Percentiles rank a stretch among this genome's conserved stretches.
phyloP scores from a whole-genome alignment of 2,113 vertebrate genomes.

The Triplophysa dalaica region DNA sequence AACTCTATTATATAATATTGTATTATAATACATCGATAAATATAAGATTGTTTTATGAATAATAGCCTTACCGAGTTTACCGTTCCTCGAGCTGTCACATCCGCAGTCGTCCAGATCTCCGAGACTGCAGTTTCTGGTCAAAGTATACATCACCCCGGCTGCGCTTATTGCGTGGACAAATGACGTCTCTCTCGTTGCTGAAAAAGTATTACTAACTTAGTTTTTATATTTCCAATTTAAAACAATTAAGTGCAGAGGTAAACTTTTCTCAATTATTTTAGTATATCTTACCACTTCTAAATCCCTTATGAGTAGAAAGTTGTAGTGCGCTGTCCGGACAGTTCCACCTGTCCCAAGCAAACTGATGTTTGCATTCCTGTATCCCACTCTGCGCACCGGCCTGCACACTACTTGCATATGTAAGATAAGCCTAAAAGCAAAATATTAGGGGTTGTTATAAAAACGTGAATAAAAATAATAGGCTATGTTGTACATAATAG shows the following conservation, averaged over 20 bases:
- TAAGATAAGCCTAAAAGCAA: constrained; percentile 83
- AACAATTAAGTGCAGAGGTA: background rate
- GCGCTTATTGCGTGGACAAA: constrained; percentile 95
- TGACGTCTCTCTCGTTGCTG: constrained; percentile 91
- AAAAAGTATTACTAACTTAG: too few relatives aligned
- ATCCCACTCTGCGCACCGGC: constrained; percentile 86
- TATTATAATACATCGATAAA: background rate
- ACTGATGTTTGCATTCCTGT: constrained; percentile 94
- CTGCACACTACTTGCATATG: constrained; percentile 86
- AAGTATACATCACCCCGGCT: constrained; percentile 91
- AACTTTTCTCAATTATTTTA: background rate
- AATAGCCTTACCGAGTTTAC: constrained; percentile 77
- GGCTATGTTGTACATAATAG: too few relatives aligned
- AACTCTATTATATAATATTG: background rate
- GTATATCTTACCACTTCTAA: constrained; percentile 79
- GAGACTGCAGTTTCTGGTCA: constrained; percentile 94
- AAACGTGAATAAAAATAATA: too few relatives aligned
- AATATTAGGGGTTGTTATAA: background rate
- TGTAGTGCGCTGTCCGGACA: constrained; percentile 91
- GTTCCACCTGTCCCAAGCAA: constrained; percentile 95
- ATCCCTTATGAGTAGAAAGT: constrained; percentile 82
- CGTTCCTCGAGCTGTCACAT: constrained; percentile 89
- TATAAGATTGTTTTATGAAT: background rate
- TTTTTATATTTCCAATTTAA: too few relatives aligned
- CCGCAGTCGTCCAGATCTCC: constrained; percentile 94